Evolutionary conservation across 2,888 invertebrate species (phyloP).

Genomic region (Liopterus haemorrhoidalis): DNA sequence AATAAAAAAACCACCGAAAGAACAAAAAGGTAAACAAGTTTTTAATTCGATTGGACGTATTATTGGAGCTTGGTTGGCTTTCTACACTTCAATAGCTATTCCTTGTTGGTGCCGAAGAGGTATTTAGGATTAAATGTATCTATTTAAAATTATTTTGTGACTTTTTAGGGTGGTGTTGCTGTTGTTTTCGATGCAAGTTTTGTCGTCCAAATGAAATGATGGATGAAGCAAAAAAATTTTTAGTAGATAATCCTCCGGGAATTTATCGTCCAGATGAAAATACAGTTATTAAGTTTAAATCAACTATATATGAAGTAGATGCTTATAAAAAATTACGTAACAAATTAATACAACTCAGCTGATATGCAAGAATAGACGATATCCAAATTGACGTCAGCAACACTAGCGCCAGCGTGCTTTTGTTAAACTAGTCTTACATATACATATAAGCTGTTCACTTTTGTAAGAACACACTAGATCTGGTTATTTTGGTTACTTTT

Average conservation of each 20-base stretch:
- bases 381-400: no score
- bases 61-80: conserved; percentile 44
- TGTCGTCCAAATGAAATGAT: conserved; percentile 54
- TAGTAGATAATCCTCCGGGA: conserved; percentile 54
- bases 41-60: conserved; percentile 39
- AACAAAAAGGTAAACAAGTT: conserved; percentile 30
- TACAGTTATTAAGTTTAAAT: conserved; percentile 46
- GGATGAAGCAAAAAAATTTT: conserved; percentile 51
- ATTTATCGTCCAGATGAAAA: conserved; percentile 43
- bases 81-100: conserved; percentile 47
- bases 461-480: no score
- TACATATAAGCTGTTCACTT: no score
- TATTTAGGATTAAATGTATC: conserved; percentile 29
- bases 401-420: no score
- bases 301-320: conserved; percentile 53
- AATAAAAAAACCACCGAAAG: conserved; percentile 35
- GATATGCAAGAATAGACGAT: no score
- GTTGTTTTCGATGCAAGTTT: conserved; percentile 51
- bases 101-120: conserved; percentile 51
- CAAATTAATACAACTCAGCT: conserved; percentile 43
- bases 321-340: conserved; percentile 53
- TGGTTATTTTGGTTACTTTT: no score
- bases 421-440: no score
- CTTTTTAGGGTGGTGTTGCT: conserved; percentile 57
- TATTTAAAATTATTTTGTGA: conserved; percentile 4